Percentiles rank a stretch among this genome's conserved stretches.
Conservation (phyloP, 2,113 vertebrate genomes). For the Bathybates hornii region DNA sequence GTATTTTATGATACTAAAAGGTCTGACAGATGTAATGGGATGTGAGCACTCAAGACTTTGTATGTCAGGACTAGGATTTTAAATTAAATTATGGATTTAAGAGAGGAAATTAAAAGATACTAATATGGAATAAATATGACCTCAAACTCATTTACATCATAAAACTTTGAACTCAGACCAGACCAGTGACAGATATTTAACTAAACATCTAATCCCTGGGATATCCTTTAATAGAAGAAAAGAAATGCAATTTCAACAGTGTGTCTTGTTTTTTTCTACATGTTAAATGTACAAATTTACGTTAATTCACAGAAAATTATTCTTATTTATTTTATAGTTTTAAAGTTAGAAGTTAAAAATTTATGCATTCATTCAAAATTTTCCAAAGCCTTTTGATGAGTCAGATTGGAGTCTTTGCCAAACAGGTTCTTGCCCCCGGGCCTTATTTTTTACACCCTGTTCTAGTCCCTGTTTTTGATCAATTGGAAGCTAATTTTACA, state of each 20-base stretch:
- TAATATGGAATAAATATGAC: rapidly evolving
- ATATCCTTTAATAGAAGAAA: neutral
- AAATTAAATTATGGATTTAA: neutral
- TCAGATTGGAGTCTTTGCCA: neutral
- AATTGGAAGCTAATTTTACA: neutral
- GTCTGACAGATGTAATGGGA: neutral
- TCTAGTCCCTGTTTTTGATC: neutral
- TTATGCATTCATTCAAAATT: neutral
- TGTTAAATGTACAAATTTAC: neutral
- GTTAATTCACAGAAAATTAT: neutral
- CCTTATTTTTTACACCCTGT: neutral
- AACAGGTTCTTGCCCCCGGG: neutral
- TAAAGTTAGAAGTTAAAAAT: neutral
- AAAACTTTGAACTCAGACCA: neutral
- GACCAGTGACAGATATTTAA: neutral
- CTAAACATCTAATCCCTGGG: neutral
- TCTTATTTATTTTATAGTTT: neutral
- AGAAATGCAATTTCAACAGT: neutral
- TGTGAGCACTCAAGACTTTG: neutral
- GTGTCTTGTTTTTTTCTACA: neutral
- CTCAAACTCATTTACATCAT: neutral
- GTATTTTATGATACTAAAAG: neutral
- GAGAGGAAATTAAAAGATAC: neutral
- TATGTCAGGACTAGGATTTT: neutral
- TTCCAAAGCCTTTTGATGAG: neutral